Evolutionary conservation across 2,797 vertebrate species (phyloP).

Genomic region (Karalla daura): DNA sequence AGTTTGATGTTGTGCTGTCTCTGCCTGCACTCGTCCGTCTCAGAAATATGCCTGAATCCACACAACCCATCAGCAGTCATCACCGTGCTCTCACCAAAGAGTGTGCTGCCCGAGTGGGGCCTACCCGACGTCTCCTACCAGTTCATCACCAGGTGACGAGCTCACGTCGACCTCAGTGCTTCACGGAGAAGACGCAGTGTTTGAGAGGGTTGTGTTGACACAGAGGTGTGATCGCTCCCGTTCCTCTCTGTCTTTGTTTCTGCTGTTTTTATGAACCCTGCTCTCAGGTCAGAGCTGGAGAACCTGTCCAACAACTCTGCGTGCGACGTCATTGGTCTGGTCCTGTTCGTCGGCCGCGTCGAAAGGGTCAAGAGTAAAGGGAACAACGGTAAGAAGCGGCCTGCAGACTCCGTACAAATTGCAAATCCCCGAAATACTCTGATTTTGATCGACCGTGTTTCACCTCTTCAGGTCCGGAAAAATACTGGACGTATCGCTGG

Average conservation of each 20-base stretch:
- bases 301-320: slow-evolving; percentile 79
- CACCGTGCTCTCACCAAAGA: slow-evolving; percentile 87
- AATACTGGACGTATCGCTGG: slow-evolving; percentile 94
- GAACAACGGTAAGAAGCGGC: slow-evolving; percentile 68
- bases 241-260: no score
- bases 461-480: slow-evolving; percentile 84
- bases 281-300: slow-evolving; percentile 83
- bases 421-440: no score
- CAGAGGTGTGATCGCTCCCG: no score
- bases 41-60: slow-evolving; percentile 92
- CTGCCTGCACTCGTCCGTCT: slow-evolving; percentile 25
- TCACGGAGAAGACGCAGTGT: no score
- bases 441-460: no score
- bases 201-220: background rate
- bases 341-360: slow-evolving; percentile 91
- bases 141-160: slow-evolving; percentile 87
- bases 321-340: slow-evolving; percentile 92
- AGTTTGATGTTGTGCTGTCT: background rate
- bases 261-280: background rate
- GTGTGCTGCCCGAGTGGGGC: slow-evolving; percentile 89
- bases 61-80: slow-evolving; percentile 86
- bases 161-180: background rate
- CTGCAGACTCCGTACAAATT: no score
- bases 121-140: slow-evolving; percentile 88
- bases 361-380: slow-evolving; percentile 88